These are phyloP conservation scores for Musca domestica DNA, from an alignment of 1,140 invertebrate genomes.

Conservation along the genomic window DNA sequence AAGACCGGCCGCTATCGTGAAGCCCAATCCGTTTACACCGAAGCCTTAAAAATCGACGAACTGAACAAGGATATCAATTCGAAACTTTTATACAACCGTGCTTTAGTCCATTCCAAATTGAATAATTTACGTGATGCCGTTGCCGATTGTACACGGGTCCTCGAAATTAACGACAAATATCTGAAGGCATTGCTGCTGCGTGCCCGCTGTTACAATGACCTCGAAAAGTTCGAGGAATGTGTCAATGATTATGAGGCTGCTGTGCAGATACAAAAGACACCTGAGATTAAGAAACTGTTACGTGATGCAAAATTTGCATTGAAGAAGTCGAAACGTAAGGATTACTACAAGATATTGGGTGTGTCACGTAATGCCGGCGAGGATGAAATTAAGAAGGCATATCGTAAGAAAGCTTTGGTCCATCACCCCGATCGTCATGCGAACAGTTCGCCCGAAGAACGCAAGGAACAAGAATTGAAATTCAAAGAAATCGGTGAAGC, in stretches of 20 bases:
- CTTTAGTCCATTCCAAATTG: slow-evolving; percentile 78
- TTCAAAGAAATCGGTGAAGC: slow-evolving; percentile 98
- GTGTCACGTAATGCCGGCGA: slow-evolving; percentile 79
- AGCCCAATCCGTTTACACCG: slow-evolving; percentile 79
- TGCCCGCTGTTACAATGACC: slow-evolving; percentile 81
- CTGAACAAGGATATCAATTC: slow-evolving; percentile 83
- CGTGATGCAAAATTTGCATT: slow-evolving; percentile 84
- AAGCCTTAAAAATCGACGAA: slow-evolving; percentile 82
- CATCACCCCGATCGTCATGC: slow-evolving; percentile 92
- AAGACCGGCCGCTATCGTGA: slow-evolving; percentile 75
- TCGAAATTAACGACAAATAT: slow-evolving; percentile 85
- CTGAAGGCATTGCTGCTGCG: slow-evolving; percentile 84
- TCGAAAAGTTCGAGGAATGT: slow-evolving; percentile 83
- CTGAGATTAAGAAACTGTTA: slow-evolving; percentile 73
- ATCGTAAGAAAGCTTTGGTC: slow-evolving; percentile 81
- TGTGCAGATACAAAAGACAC: slow-evolving; percentile 79
- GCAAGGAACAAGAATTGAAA: slow-evolving; percentile 88
- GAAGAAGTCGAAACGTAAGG: slow-evolving; percentile 92
- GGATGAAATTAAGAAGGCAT: slow-evolving; percentile 96
- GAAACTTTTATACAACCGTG: slow-evolving; percentile 88
- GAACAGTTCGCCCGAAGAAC: slow-evolving; percentile 76
- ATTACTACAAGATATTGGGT: slow-evolving; percentile 96
- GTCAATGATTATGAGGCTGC: slow-evolving; percentile 89
- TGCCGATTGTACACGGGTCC: slow-evolving; percentile 80
- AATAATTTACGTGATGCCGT: slow-evolving; percentile 76